Percentiles rank a stretch among this genome's conserved stretches.
phyloP scores from a whole-genome alignment of 1,140 invertebrate genomes.

The Ceratosolen solmsi region DNA sequence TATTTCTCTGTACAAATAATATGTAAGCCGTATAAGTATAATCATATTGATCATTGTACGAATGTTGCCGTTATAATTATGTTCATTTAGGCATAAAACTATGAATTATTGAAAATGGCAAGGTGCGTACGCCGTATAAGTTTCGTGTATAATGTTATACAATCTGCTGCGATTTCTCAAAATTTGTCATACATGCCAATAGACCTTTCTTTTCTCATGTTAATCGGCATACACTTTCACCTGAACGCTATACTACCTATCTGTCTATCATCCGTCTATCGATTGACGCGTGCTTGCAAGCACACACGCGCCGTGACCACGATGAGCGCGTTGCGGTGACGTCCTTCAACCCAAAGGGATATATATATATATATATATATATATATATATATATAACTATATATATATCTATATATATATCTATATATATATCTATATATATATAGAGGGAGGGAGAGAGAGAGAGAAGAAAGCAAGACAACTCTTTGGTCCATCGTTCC shows the following conservation, averaged over 20 bases:
- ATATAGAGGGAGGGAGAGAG: not conserved
- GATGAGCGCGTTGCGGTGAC: not conserved
- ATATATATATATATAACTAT: too few relatives aligned
- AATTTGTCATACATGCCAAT: not conserved
- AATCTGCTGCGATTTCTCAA: slow-evolving; percentile 16
- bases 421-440: too few relatives aligned
- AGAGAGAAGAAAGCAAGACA: not conserved
- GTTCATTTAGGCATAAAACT: slow-evolving; percentile 33
- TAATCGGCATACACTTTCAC: too few relatives aligned
- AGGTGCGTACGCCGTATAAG: slow-evolving; percentile 15
- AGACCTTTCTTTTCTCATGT: not conserved
- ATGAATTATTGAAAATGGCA: slow-evolving; percentile 10
- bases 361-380: too few relatives aligned
- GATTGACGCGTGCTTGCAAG: too few relatives aligned
- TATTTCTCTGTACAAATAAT: slow-evolving; percentile 43
- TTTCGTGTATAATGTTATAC: slow-evolving; percentile 34
- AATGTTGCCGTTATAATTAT: slow-evolving; percentile 27
- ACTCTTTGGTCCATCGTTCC: not conserved
- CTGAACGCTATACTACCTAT: too few relatives aligned
- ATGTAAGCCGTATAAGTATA: slow-evolving; percentile 39
- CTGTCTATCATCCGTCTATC: too few relatives aligned
- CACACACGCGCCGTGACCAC: too few relatives aligned
- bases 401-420: not conserved
- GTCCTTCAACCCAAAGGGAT: slow-evolving; percentile 30
- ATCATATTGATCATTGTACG: slow-evolving; percentile 33